Base-by-base conservation (phyloP, 2,113 vertebrate species). In the Cynocephalus volans region DNA sequence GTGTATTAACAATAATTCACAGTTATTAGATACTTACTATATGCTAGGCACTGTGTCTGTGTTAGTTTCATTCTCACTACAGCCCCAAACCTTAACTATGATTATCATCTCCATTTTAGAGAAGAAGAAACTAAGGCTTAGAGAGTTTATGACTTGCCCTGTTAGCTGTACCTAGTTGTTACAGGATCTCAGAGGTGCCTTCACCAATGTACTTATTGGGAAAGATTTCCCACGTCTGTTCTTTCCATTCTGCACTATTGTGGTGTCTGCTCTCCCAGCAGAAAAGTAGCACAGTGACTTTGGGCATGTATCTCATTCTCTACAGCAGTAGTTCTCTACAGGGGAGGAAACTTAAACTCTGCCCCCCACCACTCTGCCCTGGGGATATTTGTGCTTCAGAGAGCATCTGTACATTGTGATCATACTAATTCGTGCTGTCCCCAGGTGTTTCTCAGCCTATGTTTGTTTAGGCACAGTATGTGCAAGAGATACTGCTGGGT, bases 351-450 rank as follows among this genome's bases (percentile, higher is more conserved):
- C 56, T 91, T 80, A 45, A 86, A 36, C 64, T 31, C 48, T 15
- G 2, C 1, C 8, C 5, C 28, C 21, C n/a, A 11, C 26, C 10
- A n/a, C 0, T 5, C 15, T 48, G 2, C 3, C 41, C 4, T 15
- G 0, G 45, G 31, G 60, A 58, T 54, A 0, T 70, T 31, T 58
- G 54, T 83, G 67, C 41, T 52, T 85, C 70, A 75, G 33, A 31
- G 48, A 87, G 12, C 50, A 3, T 62, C 70, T 52, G 18, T 52
- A 2, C 50, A 1, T 79, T 62, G 17, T 69, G 18, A 18, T 48
- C 62, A 73, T 48, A 52, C 72, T 58, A 14, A 80, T 0, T 52
- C n/a, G 24, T 33, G 75, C 76, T n/a, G 56, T 65, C 58, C 36
- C 33, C 90, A 41, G 62, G n/a, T 41, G 28, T 64, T 56, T 21